A percentile compares a stretch with the other conserved stretches of the same genome.
Conservation (phyloP, 1,140 invertebrate genomes). For the Branchinecta lindahli region DNA sequence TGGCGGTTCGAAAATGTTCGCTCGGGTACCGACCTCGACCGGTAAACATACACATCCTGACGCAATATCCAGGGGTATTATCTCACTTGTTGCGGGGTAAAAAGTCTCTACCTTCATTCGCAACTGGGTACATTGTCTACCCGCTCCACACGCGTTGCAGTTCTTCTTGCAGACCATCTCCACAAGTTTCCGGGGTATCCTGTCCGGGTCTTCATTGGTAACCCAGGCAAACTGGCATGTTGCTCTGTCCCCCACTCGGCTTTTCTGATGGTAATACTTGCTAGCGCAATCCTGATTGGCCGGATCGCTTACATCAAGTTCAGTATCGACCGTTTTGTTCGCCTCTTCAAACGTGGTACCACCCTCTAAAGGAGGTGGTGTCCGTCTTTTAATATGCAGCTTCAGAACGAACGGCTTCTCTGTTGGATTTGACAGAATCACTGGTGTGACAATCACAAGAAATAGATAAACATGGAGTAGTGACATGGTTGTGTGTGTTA, state of each 20-base stretch:
- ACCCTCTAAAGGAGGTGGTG: no score
- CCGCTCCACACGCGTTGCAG: conserved; percentile 12
- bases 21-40: not conserved
- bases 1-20: not conserved
- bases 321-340: no score
- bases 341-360: no score
- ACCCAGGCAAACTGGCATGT: conserved; percentile 10
- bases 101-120: not conserved
- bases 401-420: no score
- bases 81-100: conserved; percentile 9
- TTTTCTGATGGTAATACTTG: conserved; percentile 3
- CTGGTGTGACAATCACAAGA: no score
- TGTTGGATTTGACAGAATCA: no score
- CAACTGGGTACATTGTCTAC: conserved; percentile 3
- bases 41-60: conserved; percentile 13
- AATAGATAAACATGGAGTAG: no score
- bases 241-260: conserved; percentile 11
- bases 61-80: not conserved
- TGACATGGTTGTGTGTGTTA: no score
- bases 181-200: conserved; percentile 12
- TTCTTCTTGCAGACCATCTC: conserved; percentile 14
- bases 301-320: not conserved
- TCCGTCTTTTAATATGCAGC: no score
- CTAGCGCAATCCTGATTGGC: not conserved
- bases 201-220: not conserved